phyloP scores from a whole-genome alignment of 2,888 invertebrate genomes.

The Suillia variegata region DNA sequence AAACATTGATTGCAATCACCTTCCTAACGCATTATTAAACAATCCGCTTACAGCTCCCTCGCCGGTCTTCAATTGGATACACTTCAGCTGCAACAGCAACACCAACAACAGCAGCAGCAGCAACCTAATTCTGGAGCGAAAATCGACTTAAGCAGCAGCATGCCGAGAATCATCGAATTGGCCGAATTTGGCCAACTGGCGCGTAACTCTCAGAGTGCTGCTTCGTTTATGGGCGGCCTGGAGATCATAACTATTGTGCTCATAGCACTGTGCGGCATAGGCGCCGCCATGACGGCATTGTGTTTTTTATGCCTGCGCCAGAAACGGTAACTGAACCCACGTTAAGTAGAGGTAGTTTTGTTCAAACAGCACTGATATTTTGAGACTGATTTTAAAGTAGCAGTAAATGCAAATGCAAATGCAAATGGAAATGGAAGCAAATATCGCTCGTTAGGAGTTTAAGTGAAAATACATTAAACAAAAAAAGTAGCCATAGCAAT shows the following conservation, averaged over 20 bases:
- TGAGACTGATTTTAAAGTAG: slow-evolving; percentile 25
- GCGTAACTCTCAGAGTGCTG: slow-evolving; percentile 52
- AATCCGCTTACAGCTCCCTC: slow-evolving; percentile 65
- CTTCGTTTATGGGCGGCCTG: slow-evolving; percentile 68
- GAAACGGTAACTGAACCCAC: slow-evolving; percentile 55
- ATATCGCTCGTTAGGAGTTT: background rate
- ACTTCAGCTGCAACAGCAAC: slow-evolving; percentile 46
- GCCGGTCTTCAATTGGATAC: slow-evolving; percentile 42
- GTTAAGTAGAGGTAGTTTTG: background rate
- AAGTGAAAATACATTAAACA: background rate
- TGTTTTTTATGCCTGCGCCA: slow-evolving; percentile 75
- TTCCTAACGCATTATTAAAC: background rate
- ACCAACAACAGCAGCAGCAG: slow-evolving; percentile 32
- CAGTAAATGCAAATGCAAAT: too few relatives aligned
- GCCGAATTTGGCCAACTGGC: slow-evolving; percentile 55
- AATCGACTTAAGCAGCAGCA: slow-evolving; percentile 60
- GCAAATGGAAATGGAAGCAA: background rate
- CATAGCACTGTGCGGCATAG: slow-evolving; percentile 80
- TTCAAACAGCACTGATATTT: slow-evolving; percentile 12
- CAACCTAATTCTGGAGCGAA: slow-evolving; percentile 12
- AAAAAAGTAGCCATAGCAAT: background rate
- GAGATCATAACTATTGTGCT: slow-evolving; percentile 82
- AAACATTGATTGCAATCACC: background rate
- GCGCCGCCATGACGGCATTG: slow-evolving; percentile 78
- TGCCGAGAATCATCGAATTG: slow-evolving; percentile 71